Evolutionary conservation across 2,888 invertebrate species (phyloP), one percentile per base, ranked within the genome.

Genomic region (Anoncus sp.): DNA sequence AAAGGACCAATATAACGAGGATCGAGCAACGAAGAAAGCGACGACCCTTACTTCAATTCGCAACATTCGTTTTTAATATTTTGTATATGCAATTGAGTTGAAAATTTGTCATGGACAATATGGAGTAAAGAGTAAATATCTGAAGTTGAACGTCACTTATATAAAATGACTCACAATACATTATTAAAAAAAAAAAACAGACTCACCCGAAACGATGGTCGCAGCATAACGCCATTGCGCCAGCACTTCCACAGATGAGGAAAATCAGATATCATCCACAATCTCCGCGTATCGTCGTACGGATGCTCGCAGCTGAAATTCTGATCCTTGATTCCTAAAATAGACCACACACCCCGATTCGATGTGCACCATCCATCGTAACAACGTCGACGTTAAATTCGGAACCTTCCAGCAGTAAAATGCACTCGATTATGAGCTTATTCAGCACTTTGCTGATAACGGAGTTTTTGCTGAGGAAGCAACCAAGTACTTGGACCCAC

Each of bases 401-500:
- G 43, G 71, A 31, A 45, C 82, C 81, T 75, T 85, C 82, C 14
- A 84, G 1, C 5, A 86, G 75, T 10, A 84, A 27, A 14, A 83
- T 82, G 14, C 79, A 77, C 59, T 86, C 85, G 16, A 85, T 18
- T 43, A 86, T 4, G 22, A 87, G 49, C 31, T 84, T 76, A 31
- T 83, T 78, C 16, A 86, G 75, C 31, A 83, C 73, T 14, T 75
- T 75, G 31, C 84, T 80, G 9, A 75, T 66, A 4, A 83, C 82
- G 59, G 78, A 79, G 7, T 81, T 78, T 66, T 81, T 85, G 24
- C 81, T 83, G 3, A 85, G 53, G 69, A 86, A 87, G n/a, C n/a
- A n/a, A n/a, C n/a, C n/a, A n/a, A n/a, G n/a, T n/a, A n/a, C n/a
- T n/a, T n/a, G n/a, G n/a, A 35, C 62, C 80, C 81, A 85, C 45